Evolutionary conservation across 1,140 invertebrate genomes (phyloP), one percentile per base, ranked within the genome.

Genomic region (Eriosoma lanigerum): DNA sequence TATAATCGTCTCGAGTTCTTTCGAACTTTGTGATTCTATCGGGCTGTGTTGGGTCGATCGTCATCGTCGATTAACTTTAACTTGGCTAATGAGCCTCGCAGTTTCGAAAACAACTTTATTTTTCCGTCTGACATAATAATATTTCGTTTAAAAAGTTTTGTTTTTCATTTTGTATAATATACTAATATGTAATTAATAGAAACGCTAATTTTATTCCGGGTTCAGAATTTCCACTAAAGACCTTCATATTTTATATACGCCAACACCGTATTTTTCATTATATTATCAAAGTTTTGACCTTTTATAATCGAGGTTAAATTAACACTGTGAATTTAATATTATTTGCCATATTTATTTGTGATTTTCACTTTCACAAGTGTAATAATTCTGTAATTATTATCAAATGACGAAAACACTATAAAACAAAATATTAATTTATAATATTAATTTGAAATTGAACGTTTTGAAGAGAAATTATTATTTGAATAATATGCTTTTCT

Each of bases 171-270:
- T 26, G 32, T 19, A 21, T 68, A 17, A 46, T n/a, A n/a, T n/a
- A n/a, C n/a, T 46, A 68, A 68, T 68, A 68, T 68, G 21, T 44
- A 68, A 68, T 68, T 68, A 68, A 68, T 68, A 15, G 38, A 46
- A 66, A 46, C 44, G 15, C 38, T 68, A 68, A n/a, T n/a, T n/a
- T 68, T 68, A 44, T 68, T 68, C 19, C 64, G n/a, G 46, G 38
- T 68, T 68, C 13, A 46, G n/a, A 12, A n/a, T 68, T 24, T 15
- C n/a, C n/a, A 56, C 52, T 8, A 66, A 19, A 38, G 32, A 66
- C 32, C 62, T 38, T 66, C 32, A 44, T 24, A 44, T 68, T 66
- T 44, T 66, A 44, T 21, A 44, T 32, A 66, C 62, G 29, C 32
- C 15, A 29, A 29, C 26, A 64, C 32, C 29, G 19, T n/a, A 38